phyloP scores from a whole-genome alignment of 2,888 invertebrate species.

The Lamellibrachia satsuma region DNA sequence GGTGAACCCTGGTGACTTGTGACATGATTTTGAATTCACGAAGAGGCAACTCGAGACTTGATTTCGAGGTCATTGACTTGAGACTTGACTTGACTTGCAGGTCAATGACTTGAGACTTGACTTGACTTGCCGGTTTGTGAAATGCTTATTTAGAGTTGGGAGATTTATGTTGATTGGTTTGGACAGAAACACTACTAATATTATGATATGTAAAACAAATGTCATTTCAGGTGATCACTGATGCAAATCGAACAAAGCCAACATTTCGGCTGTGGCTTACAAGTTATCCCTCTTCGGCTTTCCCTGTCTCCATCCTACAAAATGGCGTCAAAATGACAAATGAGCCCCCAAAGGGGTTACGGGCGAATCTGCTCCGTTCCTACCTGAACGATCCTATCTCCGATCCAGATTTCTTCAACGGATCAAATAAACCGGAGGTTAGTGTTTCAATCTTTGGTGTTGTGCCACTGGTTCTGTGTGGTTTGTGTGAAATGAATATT shows the following conservation, averaged over 20 bases:
- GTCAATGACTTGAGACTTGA: no score
- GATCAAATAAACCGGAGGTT: constrained; percentile 67
- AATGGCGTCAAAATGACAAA: constrained; percentile 66
- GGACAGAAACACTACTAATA: neutral
- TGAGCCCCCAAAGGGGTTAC: constrained; percentile 64
- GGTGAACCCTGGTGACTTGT: no score
- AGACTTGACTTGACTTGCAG: no score
- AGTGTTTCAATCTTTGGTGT: constrained; percentile 25
- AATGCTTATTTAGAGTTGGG: neutral
- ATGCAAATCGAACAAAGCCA: constrained; percentile 53
- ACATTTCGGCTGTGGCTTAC: constrained; percentile 65
- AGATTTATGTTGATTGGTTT: neutral
- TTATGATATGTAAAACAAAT: neutral
- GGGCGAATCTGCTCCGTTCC: constrained; percentile 65
- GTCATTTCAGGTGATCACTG: constrained; percentile 56
- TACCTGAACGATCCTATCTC: constrained; percentile 67
- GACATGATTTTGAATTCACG: no score
- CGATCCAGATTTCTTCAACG: constrained; percentile 78
- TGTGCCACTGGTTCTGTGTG: constrained; percentile 72
- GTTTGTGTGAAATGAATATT: constrained; percentile 45
- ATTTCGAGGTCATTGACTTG: no score
- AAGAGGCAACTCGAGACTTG: no score
- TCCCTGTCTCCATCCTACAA: constrained; percentile 65
- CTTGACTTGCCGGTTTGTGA: no score
- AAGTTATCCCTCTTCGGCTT: constrained; percentile 64